phyloP scores from a whole-genome alignment of 1,140 invertebrate genomes.

The Papilio glaucus region DNA sequence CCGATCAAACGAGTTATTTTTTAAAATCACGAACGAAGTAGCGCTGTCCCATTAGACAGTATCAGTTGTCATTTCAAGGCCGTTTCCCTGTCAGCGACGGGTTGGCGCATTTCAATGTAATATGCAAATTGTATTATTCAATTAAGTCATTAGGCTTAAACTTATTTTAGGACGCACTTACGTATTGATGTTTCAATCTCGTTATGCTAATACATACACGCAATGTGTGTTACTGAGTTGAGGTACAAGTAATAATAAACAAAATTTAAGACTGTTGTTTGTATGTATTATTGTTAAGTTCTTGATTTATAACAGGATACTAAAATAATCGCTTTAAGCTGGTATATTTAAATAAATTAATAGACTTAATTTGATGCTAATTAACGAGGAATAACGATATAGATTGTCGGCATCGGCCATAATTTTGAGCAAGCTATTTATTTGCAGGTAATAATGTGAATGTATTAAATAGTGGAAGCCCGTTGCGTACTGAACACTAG shows the following conservation, averaged over 20 bases:
- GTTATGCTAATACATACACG: constrained; percentile 11
- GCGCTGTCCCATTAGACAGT: constrained; percentile 4
- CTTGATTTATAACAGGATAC: neutral
- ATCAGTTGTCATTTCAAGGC: neutral
- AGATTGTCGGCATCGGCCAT: too few relatives aligned
- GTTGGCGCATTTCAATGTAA: constrained; percentile 31
- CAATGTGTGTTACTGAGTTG: neutral
- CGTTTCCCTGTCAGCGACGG: constrained; percentile 8
- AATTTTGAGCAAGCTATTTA: too few relatives aligned
- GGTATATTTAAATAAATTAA: too few relatives aligned
- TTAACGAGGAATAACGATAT: too few relatives aligned
- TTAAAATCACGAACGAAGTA: neutral
- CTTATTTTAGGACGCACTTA: constrained; percentile 30
- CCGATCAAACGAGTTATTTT: constrained; percentile 1
- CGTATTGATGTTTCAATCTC: constrained; percentile 30
- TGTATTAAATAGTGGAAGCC: too few relatives aligned
- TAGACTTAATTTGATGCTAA: too few relatives aligned
- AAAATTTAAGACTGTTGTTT: neutral
- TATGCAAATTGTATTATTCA: constrained; percentile 31
- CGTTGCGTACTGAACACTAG: too few relatives aligned
- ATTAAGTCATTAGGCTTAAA: constrained; percentile 29
- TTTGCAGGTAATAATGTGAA: too few relatives aligned
- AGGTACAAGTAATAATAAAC: neutral
- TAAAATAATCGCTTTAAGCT: neutral
- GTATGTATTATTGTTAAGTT: neutral